These are phyloP conservation scores for Mongoloraphidia duomilia DNA, from an alignment of 2,888 invertebrate species.

Conservation along the genomic window DNA sequence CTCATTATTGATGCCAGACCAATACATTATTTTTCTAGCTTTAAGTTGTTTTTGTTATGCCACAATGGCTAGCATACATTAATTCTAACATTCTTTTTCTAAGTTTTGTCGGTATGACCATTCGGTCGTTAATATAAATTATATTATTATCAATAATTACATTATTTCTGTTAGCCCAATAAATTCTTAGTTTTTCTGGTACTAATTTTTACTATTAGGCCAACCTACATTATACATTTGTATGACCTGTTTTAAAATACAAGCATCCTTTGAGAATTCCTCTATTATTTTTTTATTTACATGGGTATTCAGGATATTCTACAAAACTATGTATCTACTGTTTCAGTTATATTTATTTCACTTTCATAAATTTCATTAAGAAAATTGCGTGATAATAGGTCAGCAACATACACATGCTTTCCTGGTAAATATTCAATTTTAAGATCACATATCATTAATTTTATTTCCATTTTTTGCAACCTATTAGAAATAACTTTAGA, in stretches of 20 bases:
- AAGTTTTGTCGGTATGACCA: constrained; percentile 12
- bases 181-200: neutral
- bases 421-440: constrained; percentile 7
- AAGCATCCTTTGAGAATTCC: neutral
- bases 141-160: constrained; percentile 4
- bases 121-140: neutral
- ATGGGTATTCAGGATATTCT: too few species aligned
- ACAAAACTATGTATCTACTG: too few species aligned
- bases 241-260: neutral
- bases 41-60: constrained; percentile 19
- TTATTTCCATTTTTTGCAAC: neutral
- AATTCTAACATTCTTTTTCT: constrained; percentile 9
- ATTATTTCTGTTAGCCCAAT: neutral
- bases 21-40: constrained; percentile 18
- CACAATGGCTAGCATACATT: constrained; percentile 20
- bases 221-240: neutral
- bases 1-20: constrained; percentile 19
- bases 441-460: constrained; percentile 9
- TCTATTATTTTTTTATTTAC: neutral
- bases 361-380: neutral
- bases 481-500: neutral
- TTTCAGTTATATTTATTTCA: neutral
- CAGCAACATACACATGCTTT: constrained; percentile 9
- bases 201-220: neutral
- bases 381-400: constrained; percentile 2